phyloP scores from a whole-genome alignment of 2,113 vertebrate species.

The Python bivittatus region DNA sequence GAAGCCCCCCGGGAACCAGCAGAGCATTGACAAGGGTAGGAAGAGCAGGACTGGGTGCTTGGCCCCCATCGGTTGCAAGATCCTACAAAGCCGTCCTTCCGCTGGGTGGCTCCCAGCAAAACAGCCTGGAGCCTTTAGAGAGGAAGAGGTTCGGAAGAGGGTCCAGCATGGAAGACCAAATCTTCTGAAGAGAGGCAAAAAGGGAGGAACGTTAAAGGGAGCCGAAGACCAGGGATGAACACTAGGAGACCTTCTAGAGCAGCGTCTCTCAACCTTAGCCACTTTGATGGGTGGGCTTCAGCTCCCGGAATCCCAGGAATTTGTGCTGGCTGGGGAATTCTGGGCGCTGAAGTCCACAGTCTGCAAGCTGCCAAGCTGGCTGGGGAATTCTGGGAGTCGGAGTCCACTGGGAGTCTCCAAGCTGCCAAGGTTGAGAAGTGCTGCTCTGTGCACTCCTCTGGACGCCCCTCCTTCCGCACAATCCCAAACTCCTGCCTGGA shows the following conservation, averaged over 20 bases:
- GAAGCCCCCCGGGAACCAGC: background rate
- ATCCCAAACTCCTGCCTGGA: background rate
- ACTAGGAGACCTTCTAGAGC: background rate
- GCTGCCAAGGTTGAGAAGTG: no score
- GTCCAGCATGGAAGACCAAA: background rate
- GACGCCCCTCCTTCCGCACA: background rate
- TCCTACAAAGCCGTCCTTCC: no score
- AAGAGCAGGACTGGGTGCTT: background rate
- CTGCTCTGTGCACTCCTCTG: no score
- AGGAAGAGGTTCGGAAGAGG: background rate
- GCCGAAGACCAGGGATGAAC: background rate
- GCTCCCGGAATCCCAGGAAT: no score
- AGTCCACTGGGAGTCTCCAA: no score
- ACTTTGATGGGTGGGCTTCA: background rate
- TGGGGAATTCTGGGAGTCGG: no score
- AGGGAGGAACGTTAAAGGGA: background rate
- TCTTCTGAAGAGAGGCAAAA: background rate
- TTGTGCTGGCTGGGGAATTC: background rate
- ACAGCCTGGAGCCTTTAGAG: background rate
- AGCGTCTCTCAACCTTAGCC: background rate
- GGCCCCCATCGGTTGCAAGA: background rate
- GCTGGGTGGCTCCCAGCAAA: background rate
- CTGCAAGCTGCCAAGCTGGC: no score
- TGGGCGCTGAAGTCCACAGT: background rate
- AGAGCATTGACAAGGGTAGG: background rate